phyloP scores from a whole-genome alignment of 2,113 vertebrate species.

The Indicator indicator region DNA sequence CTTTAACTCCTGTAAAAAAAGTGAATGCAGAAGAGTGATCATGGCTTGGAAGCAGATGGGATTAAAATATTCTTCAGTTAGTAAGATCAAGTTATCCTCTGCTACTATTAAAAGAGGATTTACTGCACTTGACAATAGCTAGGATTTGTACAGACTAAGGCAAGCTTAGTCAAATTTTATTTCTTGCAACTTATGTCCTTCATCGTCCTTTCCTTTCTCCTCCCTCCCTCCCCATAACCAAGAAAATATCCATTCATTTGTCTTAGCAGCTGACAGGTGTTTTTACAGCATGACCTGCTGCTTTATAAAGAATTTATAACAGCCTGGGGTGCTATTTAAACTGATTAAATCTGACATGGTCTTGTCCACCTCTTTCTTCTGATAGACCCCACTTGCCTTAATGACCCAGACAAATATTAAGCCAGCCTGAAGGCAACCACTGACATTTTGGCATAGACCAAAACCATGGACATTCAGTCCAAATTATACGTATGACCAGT shows the following conservation, averaged over 20 bases:
- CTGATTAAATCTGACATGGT: constrained; percentile 50
- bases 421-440: constrained; percentile 43
- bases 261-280: constrained; percentile 10
- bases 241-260: not conserved
- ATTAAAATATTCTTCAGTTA: not conserved
- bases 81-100: not conserved
- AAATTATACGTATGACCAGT: not conserved
- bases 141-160: not conserved
- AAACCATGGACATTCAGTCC: not conserved
- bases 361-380: constrained; percentile 14
- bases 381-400: constrained; percentile 23
- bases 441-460: constrained; percentile 64
- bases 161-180: not conserved
- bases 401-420: constrained; percentile 52
- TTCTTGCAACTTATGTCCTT: not conserved
- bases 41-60: not conserved
- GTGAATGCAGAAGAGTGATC: not conserved
- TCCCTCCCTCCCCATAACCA: not conserved
- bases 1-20: not conserved
- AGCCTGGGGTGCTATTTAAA: constrained; percentile 49
- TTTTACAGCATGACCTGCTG: constrained; percentile 40
- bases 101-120: not conserved
- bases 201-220: not conserved
- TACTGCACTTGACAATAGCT: not conserved
- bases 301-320: constrained; percentile 39